Evolutionary conservation across 2,113 vertebrate genomes (phyloP), one percentile per base, ranked within the genome.

Genomic region (Pelvicachromis taeniatus): DNA sequence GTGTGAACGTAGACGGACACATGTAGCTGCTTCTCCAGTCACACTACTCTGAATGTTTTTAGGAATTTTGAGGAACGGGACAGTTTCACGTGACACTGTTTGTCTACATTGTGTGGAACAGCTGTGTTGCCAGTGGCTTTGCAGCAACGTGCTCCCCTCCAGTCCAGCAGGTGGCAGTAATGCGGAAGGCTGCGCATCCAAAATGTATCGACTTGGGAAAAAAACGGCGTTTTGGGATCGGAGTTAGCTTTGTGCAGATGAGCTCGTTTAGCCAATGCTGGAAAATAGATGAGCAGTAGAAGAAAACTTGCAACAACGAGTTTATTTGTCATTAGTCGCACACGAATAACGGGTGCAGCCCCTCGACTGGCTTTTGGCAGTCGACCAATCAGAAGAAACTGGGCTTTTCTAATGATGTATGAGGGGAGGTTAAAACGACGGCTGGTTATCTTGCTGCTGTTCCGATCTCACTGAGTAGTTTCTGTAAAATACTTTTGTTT

Each of bases 251-350:
- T 70, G 45, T 26, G 40, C 5, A 45, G 1, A 70, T 23, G 21
- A 17, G 40, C 21, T 70, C 38, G 3, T 42, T 68, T 38, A 42
- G 63, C 13, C 12, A 45, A 9, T 26, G 23, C 3, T 45, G 65
- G 40, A 0, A 45, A 45, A 26, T 9, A 0, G 14, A 29, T 2
- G 0, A 73, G 68, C 42, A 50, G 68, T 31, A 23, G 0, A 14
- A 29, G 14, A 45, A 73, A 26, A n/a, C n/a, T n/a, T n/a, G n/a
- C n/a, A n/a, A n/a, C n/a, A n/a, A n/a, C n/a, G n/a, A n/a, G n/a
- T n/a, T n/a, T n/a, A n/a, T 26, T 73, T 73, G 45, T 17, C 65
- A 6, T 45, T 8, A 75, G 42, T 1, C 29, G 2, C 23, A 12
- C 68, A 1, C 48, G 4, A 73, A 29, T 2, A 26, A 48, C 6